A percentile compares a stretch with the other conserved stretches of the same genome.
Evolutionary conservation across 2,113 vertebrate genomes (phyloP).

Genomic region (Centropus bengalensis): DNA sequence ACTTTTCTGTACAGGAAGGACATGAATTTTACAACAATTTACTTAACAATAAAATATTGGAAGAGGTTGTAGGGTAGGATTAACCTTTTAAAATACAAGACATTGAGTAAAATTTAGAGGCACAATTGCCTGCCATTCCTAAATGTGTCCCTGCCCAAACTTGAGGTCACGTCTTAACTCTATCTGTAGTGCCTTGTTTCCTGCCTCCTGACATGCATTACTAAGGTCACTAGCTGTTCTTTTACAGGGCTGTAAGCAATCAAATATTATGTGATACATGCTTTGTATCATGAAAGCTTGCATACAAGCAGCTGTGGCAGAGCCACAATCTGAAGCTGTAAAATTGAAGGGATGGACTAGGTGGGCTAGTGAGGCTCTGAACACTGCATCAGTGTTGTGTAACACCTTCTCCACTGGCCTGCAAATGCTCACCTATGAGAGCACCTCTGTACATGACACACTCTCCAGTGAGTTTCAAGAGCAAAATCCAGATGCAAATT

Average conservation of each 20-base stretch:
- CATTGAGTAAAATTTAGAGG: not conserved
- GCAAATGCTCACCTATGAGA: rapidly evolving
- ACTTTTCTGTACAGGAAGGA: slow-evolving; percentile 1
- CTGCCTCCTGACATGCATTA: not conserved
- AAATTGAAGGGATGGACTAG: not conserved
- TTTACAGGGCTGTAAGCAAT: not conserved
- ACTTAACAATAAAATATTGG: not conserved
- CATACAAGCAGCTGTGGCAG: not conserved
- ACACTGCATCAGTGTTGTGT: rapidly evolving
- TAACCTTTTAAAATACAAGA: not conserved
- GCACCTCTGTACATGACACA: not conserved
- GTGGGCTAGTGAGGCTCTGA: rapidly evolving
- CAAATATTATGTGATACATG: rapidly evolving
- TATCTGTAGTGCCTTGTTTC: not conserved
- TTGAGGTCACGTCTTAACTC: not conserved
- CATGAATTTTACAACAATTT: not conserved
- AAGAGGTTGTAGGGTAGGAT: not conserved
- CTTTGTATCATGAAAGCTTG: not conserved
- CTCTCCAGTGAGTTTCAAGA: not conserved
- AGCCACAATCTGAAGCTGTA: not conserved
- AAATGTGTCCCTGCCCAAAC: not conserved
- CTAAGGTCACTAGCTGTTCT: not conserved
- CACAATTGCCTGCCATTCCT: not conserved
- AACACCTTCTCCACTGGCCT: not conserved
- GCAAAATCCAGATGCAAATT: rapidly evolving